Evolutionary conservation across 2,113 vertebrate species (phyloP).

Genomic region (Chlamydotis undulata): DNA sequence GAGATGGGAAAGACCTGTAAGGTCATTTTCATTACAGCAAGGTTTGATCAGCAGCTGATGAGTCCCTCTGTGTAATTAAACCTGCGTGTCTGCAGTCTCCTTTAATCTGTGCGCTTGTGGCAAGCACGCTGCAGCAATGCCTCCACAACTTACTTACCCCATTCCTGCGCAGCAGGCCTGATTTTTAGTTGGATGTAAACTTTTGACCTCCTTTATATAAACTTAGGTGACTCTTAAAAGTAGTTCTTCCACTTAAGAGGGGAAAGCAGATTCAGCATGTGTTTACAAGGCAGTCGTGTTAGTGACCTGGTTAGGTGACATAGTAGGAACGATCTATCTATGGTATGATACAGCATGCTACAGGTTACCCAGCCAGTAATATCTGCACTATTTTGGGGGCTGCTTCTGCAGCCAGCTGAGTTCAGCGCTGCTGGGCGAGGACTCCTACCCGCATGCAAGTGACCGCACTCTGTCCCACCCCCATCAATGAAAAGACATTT

Average conservation of each 20-base stretch:
- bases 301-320: neutral
- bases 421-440: neutral
- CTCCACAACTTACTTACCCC: neutral
- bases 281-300: neutral
- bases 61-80: neutral
- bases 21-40: neutral
- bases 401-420: neutral
- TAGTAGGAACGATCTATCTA: neutral
- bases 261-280: neutral
- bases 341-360: neutral
- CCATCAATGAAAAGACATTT: neutral
- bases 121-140: neutral
- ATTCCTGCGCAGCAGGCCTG: neutral
- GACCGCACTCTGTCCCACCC: neutral
- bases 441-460: rapidly evolving
- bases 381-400: neutral
- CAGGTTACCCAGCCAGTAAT: neutral
- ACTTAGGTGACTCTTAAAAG: neutral
- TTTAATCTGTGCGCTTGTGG: neutral
- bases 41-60: neutral
- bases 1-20: neutral
- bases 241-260: neutral
- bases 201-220: neutral
- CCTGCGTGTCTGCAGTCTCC: neutral
- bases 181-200: neutral